Base-by-base conservation (phyloP, 1,140 invertebrate genomes). In the Ptiloglossa arizonensis region DNA sequence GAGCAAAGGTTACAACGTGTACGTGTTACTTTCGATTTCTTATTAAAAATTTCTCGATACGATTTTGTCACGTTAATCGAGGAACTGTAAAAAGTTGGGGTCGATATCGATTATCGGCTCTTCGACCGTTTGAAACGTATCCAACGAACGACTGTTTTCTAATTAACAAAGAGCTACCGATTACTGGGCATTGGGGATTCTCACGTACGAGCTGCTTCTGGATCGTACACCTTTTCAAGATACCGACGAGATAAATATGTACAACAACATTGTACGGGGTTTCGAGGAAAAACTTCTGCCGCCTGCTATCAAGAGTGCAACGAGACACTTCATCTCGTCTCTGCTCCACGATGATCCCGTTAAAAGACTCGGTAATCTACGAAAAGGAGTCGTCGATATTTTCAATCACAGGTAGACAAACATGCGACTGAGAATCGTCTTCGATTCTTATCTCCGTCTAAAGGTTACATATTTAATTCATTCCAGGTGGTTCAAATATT, bases 211-310 rank as follows among this genome's bases (percentile, higher is more conserved):
- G 90, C 91, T 97, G 38, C 92, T 97, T 1, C 95, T 95, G 29
- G 96, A 96, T 87, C 94, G 91, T 79, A 89, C 90, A 66, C 97
- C 97, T 1, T 98, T 97, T 87, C 95, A 95, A 77, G 95, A 95
- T 1, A 89, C 94, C 1, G 97, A 98, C 91, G 96, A 96, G 11
- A 96, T 98, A 95, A 95, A 95, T 86, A 97, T 96, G 0, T 98
- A 97, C 89, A 97, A 97, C 85, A 94, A 97, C 19, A 98, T 98
- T 71, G 89, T 98, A 8, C 96, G 96, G 89, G 97, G 97, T 1
- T 95, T 97, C 38, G 95, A 97, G 79, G 94, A 94, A 68, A 92
- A 94, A n/a, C 94, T 95, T 83, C 94, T 96, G 87, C 94, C 94
- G 3, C 92, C 94, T 52, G 90, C 92, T 78, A 90, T 95, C 27